Base-by-base conservation (phyloP, 2,888 invertebrate species). In the Megastigmus dorsalis region DNA sequence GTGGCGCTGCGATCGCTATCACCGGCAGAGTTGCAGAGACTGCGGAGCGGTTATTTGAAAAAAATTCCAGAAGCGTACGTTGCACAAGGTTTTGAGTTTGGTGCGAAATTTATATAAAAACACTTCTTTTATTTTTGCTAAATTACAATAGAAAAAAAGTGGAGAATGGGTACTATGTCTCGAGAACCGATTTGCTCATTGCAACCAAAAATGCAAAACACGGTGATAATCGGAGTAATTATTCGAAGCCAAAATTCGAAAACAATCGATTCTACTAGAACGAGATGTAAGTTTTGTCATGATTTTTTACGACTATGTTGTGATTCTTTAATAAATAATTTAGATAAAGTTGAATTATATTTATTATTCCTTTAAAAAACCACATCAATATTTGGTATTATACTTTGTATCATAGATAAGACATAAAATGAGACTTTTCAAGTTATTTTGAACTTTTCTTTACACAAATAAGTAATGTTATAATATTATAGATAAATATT, bases 171-270 rank as follows among this genome's bases (percentile, higher is more conserved):
- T n/a, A n/a, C n/a, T n/a, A n/a, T 86, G 6, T 82, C 79, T 18
- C 83, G 82, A 36, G 84, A 84, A 67, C 78, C 82, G 2, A 78
- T 88, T n/a, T 82, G 75, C 45, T 80, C 83, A 18, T 78, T 88
- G 13, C 81, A 83, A 54, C 76, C 82, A 1, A 80, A 84, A 54
- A 79, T 78, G 54, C 86, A 85, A 74, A 88, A 88, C 76, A 83
- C 85, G 1, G 78, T 88, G 7, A 71, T 88, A 0, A 81, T 88
- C 23, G 88, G 88, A 3, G 77, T 87, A 10, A 84, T 88, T 15
- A 85, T 87, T 30, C 76, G 78, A 45, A 86, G 84, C 66, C 76
- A 76, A 23, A 86, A 86, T 72, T 80, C 83, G n/a, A 84, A 80
- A 81, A 80, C 77, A 13, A 85, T 88, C 75, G 82, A 84, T 33